Conservation (phyloP, 2,888 invertebrate genomes). For the Drosophila mercatorum region DNA sequence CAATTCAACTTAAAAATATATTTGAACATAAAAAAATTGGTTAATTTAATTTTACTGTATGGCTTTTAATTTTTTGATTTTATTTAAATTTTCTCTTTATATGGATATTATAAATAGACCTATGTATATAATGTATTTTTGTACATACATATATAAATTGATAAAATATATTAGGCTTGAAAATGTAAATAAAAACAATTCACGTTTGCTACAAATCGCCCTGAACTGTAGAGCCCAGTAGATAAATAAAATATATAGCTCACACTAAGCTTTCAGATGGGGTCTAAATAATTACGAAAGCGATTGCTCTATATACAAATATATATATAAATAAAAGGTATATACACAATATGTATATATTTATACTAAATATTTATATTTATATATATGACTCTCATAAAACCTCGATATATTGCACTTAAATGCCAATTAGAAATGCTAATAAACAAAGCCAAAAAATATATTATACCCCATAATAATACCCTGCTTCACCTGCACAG, state of each 20-base stretch:
- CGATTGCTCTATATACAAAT: neutral
- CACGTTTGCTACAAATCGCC: too few relatives aligned
- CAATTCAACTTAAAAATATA: too few relatives aligned
- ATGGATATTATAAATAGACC: too few relatives aligned
- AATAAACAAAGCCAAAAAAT: neutral
- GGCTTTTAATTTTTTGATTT: too few relatives aligned
- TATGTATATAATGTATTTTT: too few relatives aligned
- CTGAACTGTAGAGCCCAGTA: neutral
- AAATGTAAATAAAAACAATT: neutral
- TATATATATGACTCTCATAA: neutral
- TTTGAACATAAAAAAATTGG: too few relatives aligned
- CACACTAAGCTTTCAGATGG: neutral
- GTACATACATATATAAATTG: too few relatives aligned
- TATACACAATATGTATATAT: neutral
- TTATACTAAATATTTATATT: neutral
- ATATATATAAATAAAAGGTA: too few relatives aligned
- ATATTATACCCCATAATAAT: neutral
- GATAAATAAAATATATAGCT: neutral
- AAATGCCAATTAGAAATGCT: neutral
- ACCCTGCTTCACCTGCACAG: too few relatives aligned
- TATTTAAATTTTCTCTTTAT: too few relatives aligned
- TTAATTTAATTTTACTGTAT: too few relatives aligned
- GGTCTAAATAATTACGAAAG: neutral
- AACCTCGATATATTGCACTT: conserved; percentile 9
- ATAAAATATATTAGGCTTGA: neutral